Conservation (phyloP, 2,888 invertebrate species). For the Chironomus tentans region DNA sequence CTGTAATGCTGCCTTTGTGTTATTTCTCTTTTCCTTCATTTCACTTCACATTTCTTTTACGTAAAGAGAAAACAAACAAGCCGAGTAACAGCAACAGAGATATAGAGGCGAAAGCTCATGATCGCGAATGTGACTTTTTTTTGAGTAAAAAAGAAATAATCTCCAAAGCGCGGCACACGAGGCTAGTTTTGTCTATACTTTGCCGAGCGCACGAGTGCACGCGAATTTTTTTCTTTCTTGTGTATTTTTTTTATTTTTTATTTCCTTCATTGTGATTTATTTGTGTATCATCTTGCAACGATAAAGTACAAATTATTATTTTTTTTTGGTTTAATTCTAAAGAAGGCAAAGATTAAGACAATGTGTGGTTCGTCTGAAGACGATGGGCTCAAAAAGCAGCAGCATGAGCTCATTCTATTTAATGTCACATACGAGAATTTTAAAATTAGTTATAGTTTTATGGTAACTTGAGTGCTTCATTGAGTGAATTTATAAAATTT, state of each 20-base stretch:
- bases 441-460: slow-evolving; percentile 26
- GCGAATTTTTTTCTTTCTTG: slow-evolving; percentile 2
- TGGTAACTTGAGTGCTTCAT: not conserved
- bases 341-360: not conserved
- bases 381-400: slow-evolving; percentile 4
- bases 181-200: slow-evolving; percentile 10
- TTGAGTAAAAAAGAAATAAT: slow-evolving; percentile 2
- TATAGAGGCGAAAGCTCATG: slow-evolving; percentile 16
- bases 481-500: not conserved
- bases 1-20: not conserved
- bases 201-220: slow-evolving; percentile 17
- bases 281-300: not conserved
- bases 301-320: not conserved
- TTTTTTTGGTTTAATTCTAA: not conserved
- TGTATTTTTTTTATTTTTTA: not conserved
- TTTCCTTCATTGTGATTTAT: not conserved
- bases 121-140: slow-evolving; percentile 11
- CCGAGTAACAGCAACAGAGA: not conserved
- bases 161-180: slow-evolving; percentile 20
- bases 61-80: slow-evolving; percentile 21
- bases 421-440: slow-evolving; percentile 24
- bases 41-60: not conserved
- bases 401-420: slow-evolving; percentile 16
- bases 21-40: slow-evolving; percentile 14
- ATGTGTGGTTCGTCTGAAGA: slow-evolving; percentile 11